Evolutionary conservation across 2,113 vertebrate genomes (phyloP).

Genomic region (Heliornis fulica): DNA sequence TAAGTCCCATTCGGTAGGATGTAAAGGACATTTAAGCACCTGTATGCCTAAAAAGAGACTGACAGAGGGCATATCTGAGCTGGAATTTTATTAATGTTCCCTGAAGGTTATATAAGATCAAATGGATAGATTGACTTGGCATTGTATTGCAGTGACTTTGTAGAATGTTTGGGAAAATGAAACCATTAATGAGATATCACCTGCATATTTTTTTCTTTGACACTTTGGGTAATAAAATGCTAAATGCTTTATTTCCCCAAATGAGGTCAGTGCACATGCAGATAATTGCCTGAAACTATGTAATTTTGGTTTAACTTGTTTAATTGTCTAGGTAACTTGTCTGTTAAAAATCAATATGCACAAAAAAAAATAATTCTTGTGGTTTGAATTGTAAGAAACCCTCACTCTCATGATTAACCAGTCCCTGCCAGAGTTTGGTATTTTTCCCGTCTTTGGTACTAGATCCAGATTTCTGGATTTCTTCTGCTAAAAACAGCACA

Average conservation of each 20-base stretch:
- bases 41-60: conserved; percentile 38
- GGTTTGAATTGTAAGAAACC: not conserved
- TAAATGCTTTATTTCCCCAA: conserved; percentile 42
- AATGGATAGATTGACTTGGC: conserved; percentile 31
- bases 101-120: conserved; percentile 57
- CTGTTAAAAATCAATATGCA: conserved; percentile 24
- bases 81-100: conserved; percentile 53
- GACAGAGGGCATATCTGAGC: conserved; percentile 40
- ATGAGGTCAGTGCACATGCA: conserved; percentile 6
- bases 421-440: not conserved
- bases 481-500: not conserved
- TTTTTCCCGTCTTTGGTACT: not conserved
- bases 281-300: conserved; percentile 30
- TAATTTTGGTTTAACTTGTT: conserved; percentile 47
- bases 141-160: conserved; percentile 44
- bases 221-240: conserved; percentile 18
- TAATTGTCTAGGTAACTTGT: conserved; percentile 20
- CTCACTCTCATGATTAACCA: not conserved
- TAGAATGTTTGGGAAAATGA: conserved; percentile 53
- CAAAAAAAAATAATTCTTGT: not conserved
- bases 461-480: not conserved
- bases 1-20: conserved; percentile 14
- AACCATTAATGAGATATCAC: conserved; percentile 46
- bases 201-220: conserved; percentile 49
- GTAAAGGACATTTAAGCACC: conserved; percentile 44